Conservation (phyloP, 2,888 invertebrate species). For the Drosophila trichaetosa region DNA sequence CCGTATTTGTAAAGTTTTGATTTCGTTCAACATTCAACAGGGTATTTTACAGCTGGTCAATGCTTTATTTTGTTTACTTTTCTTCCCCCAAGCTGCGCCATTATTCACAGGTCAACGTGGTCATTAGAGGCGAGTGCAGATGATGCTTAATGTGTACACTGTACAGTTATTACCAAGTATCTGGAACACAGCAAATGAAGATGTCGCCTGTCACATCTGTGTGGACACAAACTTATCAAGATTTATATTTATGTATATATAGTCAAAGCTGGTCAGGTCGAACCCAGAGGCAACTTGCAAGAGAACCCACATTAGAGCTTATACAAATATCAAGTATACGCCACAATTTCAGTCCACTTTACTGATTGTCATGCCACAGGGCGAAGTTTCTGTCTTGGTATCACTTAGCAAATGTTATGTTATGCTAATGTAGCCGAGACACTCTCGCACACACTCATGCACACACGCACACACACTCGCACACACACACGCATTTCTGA, state of each 20-base stretch:
- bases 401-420: constrained; percentile 51
- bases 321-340: constrained; percentile 59
- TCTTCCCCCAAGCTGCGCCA: not conserved
- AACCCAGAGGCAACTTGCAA: not conserved
- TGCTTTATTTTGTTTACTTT: not conserved
- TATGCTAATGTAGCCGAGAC: constrained; percentile 38
- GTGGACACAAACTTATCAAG: constrained; percentile 43
- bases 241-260: not conserved
- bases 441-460: not conserved
- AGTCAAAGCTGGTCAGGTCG: not conserved
- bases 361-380: constrained; percentile 23
- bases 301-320: constrained; percentile 1
- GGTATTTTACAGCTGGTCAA: not conserved
- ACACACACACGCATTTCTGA: not conserved
- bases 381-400: constrained; percentile 36
- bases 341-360: constrained; percentile 1
- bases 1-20: not conserved
- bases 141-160: constrained; percentile 46
- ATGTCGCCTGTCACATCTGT: constrained; percentile 25
- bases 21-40: not conserved
- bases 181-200: constrained; percentile 41
- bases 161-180: constrained; percentile 12
- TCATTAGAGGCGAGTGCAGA: constrained; percentile 53
- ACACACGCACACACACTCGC: not conserved
- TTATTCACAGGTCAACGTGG: constrained; percentile 36